These are phyloP conservation scores for Enteromius argenteus DNA, from an alignment of 2,797 vertebrate species.

Conservation along the genomic window DNA sequence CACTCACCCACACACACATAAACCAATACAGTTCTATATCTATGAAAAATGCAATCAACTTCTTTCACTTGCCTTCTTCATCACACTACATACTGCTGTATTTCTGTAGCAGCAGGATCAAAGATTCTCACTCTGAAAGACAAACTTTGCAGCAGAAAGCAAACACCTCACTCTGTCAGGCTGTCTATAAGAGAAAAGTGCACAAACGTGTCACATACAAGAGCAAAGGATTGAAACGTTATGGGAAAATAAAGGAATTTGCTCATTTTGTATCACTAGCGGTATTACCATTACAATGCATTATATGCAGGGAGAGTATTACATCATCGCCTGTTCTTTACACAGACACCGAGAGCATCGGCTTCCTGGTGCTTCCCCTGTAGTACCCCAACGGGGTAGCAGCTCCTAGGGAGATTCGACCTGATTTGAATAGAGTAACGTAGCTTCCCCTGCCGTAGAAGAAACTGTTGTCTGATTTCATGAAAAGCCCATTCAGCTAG, in stretches of 20 bases:
- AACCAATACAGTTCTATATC: background rate
- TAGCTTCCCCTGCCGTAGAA: slow-evolving; percentile 31
- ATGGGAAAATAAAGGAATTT: slow-evolving; percentile 12
- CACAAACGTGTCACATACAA: background rate
- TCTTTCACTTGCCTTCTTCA: background rate
- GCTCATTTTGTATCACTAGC: background rate
- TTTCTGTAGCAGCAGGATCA: background rate
- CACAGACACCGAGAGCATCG: slow-evolving; percentile 20
- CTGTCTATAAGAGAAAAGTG: background rate
- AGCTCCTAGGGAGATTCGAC: slow-evolving; percentile 33
- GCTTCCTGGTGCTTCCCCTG: slow-evolving; percentile 39
- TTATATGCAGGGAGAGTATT: slow-evolving; percentile 21
- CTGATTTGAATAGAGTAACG: slow-evolving; percentile 47
- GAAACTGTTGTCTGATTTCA: slow-evolving; percentile 50
- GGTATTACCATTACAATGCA: slow-evolving; percentile 23
- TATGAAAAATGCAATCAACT: background rate
- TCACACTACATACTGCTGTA: background rate
- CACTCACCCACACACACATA: no score
- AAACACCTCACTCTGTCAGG: slow-evolving; percentile 10
- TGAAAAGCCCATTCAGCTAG: slow-evolving; percentile 42
- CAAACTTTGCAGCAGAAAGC: slow-evolving; percentile 26
- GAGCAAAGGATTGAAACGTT: slow-evolving; percentile 22
- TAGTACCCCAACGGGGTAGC: slow-evolving; percentile 28
- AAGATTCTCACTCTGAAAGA: slow-evolving; percentile 14
- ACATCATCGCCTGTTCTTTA: slow-evolving; percentile 34